A percentile compares a stretch with the other conserved stretches of the same genome.
These are phyloP conservation scores for Carassius auratus DNA, from an alignment of 2,113 vertebrate species.

Conservation along the genomic window DNA sequence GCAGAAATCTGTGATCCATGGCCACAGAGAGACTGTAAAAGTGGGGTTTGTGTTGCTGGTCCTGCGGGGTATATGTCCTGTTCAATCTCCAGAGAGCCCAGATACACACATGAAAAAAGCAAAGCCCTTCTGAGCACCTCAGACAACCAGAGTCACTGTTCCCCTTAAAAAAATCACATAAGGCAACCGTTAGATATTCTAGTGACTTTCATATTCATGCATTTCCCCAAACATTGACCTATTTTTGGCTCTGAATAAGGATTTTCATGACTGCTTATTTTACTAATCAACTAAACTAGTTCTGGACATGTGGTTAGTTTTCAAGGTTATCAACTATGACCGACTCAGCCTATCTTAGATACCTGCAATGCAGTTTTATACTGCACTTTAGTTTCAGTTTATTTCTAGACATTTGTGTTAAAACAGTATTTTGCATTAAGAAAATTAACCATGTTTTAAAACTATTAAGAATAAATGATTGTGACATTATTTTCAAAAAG, in stretches of 20 bases:
- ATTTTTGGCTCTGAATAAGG: background rate
- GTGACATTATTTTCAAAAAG: too few species aligned
- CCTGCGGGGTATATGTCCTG: conserved; percentile 34
- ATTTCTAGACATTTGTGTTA: too few species aligned
- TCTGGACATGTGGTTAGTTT: background rate
- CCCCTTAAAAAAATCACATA: background rate
- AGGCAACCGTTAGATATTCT: background rate
- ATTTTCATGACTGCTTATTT: background rate
- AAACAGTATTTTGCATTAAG: too few species aligned
- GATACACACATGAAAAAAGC: conserved; percentile 19
- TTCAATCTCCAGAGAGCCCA: conserved; percentile 29
- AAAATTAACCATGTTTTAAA: too few species aligned
- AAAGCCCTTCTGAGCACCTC: conserved; percentile 22
- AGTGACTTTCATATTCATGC: background rate
- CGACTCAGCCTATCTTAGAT: background rate
- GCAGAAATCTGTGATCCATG: conserved; percentile 34
- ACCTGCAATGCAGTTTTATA: background rate
- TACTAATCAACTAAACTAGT: background rate
- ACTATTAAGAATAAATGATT: too few species aligned
- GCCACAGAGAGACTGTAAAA: conserved; percentile 45
- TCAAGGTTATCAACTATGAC: background rate
- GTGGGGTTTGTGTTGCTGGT: conserved; percentile 38
- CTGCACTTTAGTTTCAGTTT: background rate
- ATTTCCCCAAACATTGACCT: background rate
- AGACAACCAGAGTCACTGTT: background rate